Conservation (phyloP, 1,140 invertebrate species). For the Leguminivora glycinivorella region DNA sequence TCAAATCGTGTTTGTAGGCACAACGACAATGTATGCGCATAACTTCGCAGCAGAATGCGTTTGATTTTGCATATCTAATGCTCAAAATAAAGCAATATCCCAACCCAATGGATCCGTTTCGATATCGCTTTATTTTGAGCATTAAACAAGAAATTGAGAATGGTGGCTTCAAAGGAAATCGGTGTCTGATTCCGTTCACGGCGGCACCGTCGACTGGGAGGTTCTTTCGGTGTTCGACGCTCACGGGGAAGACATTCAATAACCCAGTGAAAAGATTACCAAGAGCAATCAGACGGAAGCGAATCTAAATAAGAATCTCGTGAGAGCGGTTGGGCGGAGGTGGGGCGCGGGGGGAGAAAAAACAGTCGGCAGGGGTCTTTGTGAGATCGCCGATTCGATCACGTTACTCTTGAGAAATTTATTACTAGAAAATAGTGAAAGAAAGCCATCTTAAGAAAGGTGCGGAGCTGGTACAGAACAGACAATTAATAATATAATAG, state of each 20-base stretch:
- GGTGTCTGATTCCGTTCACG: constrained; percentile 55
- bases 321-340: constrained; percentile 65
- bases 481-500: constrained; percentile 35
- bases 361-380: constrained; percentile 68
- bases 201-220: constrained; percentile 43
- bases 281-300: constrained; percentile 79
- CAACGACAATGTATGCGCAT: background rate
- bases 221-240: constrained; percentile 64
- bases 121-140: constrained; percentile 55
- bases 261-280: constrained; percentile 77
- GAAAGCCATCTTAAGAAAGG: constrained; percentile 41
- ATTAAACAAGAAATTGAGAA: constrained; percentile 58
- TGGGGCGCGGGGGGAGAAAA: constrained; percentile 57
- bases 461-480: constrained; percentile 46
- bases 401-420: constrained; percentile 67
- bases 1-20: no score
- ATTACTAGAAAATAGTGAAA: constrained; percentile 36
- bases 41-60: constrained; percentile 37
- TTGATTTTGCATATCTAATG: constrained; percentile 49
- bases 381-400: constrained; percentile 70
- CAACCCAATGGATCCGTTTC: constrained; percentile 58
- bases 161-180: constrained; percentile 60
- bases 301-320: constrained; percentile 79
- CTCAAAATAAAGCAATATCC: constrained; percentile 56
- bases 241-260: constrained; percentile 77